Conservation (phyloP, 2,797 vertebrate species). For the Pogoniulus pusillus region DNA sequence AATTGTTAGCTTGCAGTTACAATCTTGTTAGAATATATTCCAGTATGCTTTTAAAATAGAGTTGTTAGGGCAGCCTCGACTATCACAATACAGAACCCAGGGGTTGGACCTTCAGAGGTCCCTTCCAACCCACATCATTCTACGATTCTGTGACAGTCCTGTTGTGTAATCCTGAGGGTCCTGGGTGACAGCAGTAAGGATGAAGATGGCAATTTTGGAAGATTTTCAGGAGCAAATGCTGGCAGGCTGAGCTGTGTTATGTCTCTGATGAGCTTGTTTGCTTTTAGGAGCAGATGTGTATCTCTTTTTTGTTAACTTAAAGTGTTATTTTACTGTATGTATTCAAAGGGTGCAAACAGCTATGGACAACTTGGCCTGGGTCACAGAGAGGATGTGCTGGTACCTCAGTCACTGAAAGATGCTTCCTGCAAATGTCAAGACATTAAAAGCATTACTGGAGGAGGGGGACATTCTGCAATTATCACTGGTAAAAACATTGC, state of each 20-base stretch:
- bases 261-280: not conserved
- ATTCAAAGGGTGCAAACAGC: constrained; percentile 90
- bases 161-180: not conserved
- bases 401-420: constrained; percentile 73
- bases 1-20: not conserved
- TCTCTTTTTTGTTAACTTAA: not conserved
- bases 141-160: not conserved
- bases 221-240: not conserved
- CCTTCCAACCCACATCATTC: too few relatives aligned
- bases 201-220: not conserved
- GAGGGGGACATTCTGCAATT: constrained; percentile 87
- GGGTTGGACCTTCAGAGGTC: too few relatives aligned
- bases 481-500: constrained; percentile 80
- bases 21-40: not conserved
- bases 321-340: not conserved
- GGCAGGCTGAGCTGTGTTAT: not conserved
- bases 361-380: constrained; percentile 90
- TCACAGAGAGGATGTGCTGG: constrained; percentile 82
- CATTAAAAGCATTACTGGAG: constrained; percentile 79
- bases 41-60: not conserved
- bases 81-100: not conserved
- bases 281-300: not conserved
- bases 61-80: not conserved
- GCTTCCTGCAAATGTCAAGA: constrained; percentile 55
- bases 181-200: not conserved